Base-by-base conservation (phyloP, 2,797 vertebrate genomes). In the Atherinosoma microstoma region DNA sequence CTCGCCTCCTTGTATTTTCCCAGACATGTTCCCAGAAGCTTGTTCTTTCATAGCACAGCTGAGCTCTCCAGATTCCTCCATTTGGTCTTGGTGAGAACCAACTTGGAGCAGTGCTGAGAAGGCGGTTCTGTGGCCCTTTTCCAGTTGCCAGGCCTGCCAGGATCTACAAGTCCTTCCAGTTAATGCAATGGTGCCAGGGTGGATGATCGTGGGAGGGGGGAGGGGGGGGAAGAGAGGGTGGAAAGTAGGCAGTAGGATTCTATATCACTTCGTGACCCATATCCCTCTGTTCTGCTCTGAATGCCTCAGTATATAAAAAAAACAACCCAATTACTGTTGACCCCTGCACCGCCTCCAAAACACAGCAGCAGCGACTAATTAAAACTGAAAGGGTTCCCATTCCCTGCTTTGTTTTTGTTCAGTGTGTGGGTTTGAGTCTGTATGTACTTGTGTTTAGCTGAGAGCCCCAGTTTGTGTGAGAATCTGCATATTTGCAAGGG, bases 271-370 rank as follows among this genome's bases (percentile, higher is more conserved):
- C 22, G 45, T 93, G 92, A 94, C 92, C 93, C 90, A 93, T 75
- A 94, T 94, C 89, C 82, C 75, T 87, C 69, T 78, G 84, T 92
- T 93, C 86, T 91, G 89, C 91, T 91, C 87, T 84, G 88, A 90
- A 91, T 87, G 87, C 84, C 81, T 93, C 84, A 88, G 93, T 92
- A 90, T 91, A 87, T 92, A 73, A 92, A 79, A 79, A 64, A 94
- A 91, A 91, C 92, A 92, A 92, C 91, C 92, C 91, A 93, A 94
- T 93, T 94, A 93, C 86, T 86, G 84, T 82, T 93, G 91, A 94
- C 92, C 92, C 87, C 82, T 86, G 86, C 74, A 70, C 87, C 64
- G 76, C 87, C 87, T 93, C 91, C 85, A 87, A 89, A 91, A 91
- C 87, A 82, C 87, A 86, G 91, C 87, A 83, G 89, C 73, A 77